phyloP scores from a whole-genome alignment of 2,888 invertebrate species.

The Oasisia sp. region DNA sequence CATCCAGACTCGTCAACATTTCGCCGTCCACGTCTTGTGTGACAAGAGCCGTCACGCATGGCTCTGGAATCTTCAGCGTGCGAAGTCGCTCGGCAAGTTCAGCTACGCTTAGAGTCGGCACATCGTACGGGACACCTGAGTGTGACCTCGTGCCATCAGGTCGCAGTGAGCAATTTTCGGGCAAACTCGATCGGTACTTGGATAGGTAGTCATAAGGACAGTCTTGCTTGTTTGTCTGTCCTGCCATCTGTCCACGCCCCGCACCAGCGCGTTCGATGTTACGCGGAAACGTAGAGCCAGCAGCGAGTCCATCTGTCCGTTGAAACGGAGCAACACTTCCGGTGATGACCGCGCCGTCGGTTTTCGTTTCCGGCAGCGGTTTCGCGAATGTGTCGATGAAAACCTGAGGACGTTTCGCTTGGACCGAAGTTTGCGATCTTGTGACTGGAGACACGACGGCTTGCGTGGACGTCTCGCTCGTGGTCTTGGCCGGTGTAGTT shows the following conservation, averaged over 20 bases:
- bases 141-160: background rate
- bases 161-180: background rate
- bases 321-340: background rate
- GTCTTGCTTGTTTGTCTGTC: background rate
- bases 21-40: background rate
- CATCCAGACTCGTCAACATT: constrained; percentile 9
- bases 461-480: background rate
- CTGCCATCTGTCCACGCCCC: background rate
- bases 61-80: background rate
- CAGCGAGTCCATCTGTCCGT: background rate
- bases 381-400: background rate
- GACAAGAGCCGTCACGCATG: background rate
- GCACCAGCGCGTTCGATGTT: no score
- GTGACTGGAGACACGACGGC: background rate
- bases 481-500: background rate
- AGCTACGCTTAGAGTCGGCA: background rate
- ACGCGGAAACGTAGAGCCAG: background rate
- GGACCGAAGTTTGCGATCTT: background rate
- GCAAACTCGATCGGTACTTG: background rate
- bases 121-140: background rate
- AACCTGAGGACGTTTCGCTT: background rate
- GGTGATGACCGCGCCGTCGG: background rate
- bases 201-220: background rate
- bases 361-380: background rate
- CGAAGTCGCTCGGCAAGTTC: background rate